These are phyloP conservation scores for Drosophila planitibia DNA, from an alignment of 2,888 invertebrate species.

Conservation along the genomic window DNA sequence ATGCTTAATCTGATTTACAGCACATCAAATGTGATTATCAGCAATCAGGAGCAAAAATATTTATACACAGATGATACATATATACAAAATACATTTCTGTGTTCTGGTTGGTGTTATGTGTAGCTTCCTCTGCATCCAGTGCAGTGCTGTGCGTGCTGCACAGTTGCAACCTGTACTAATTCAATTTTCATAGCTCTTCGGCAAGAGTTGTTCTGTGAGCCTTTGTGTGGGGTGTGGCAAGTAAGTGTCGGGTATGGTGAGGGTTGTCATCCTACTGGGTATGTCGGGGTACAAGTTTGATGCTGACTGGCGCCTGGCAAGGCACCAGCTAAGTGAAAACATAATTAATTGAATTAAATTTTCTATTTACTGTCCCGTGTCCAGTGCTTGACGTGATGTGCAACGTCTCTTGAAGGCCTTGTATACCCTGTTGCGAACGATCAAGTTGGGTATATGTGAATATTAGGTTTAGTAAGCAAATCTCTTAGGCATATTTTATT, in stretches of 20 bases:
- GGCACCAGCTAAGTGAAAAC: slow-evolving; percentile 69
- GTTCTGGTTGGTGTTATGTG: background rate
- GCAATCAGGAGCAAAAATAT: background rate
- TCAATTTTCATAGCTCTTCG: slow-evolving; percentile 66
- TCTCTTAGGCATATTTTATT: background rate
- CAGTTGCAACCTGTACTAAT: slow-evolving; percentile 64
- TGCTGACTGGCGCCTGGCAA: slow-evolving; percentile 1
- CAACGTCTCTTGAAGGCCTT: slow-evolving; percentile 9
- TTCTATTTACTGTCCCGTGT: slow-evolving; percentile 67
- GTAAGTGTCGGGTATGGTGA: background rate
- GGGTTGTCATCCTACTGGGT: background rate
- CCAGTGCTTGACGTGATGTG: slow-evolving; percentile 34
- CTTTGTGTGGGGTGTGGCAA: background rate
- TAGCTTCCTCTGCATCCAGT: background rate
- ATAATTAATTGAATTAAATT: slow-evolving; percentile 80
- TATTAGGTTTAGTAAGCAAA: background rate
- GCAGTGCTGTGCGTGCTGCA: slow-evolving; percentile 3
- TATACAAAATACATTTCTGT: background rate
- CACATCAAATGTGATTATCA: slow-evolving; percentile 71
- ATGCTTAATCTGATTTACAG: slow-evolving; percentile 74
- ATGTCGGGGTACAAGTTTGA: background rate
- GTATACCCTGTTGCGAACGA: slow-evolving; percentile 7
- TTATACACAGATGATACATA: background rate
- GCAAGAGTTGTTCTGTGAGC: background rate
- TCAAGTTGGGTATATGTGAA: background rate